Percentiles rank a stretch among this genome's conserved stretches.
phyloP scores from a whole-genome alignment of 1,140 invertebrate genomes.

The Papilio polytes region DNA sequence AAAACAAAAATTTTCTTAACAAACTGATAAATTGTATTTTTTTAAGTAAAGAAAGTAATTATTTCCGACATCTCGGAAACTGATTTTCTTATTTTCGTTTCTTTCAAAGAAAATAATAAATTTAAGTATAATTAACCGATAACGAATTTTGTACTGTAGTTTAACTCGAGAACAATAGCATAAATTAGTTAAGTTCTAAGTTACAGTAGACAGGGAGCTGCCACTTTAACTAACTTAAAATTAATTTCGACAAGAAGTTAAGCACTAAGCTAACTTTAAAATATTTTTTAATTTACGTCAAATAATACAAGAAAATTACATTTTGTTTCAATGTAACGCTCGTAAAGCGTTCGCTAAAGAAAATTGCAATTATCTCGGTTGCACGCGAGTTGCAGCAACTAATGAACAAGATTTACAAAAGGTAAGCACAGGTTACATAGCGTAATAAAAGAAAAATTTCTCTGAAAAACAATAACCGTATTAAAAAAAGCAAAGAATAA shows the following conservation, averaged over 20 bases:
- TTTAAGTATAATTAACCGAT: too few relatives aligned
- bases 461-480: background rate
- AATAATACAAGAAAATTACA: conserved; percentile 1
- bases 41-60: too few relatives aligned
- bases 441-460: background rate
- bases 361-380: conserved; percentile 24
- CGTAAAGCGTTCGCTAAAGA: conserved; percentile 13
- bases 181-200: background rate
- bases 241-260: background rate
- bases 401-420: conserved; percentile 19
- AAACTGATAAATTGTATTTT: too few relatives aligned
- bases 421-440: background rate
- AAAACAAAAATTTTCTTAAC: too few relatives aligned
- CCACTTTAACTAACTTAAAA: background rate
- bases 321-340: conserved; percentile 17
- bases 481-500: too few relatives aligned
- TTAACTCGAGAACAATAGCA: background rate
- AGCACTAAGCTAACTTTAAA: background rate
- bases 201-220: background rate
- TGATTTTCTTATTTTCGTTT: too few relatives aligned
- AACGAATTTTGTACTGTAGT: too few relatives aligned
- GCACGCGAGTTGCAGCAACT: conserved; percentile 21
- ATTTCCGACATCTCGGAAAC: too few relatives aligned
- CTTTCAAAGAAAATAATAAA: too few relatives aligned
- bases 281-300: background rate